A percentile compares a stretch with the other conserved stretches of the same genome.
These are phyloP conservation scores for Dioctria rufipes DNA, from an alignment of 2,888 invertebrate genomes.

Conservation along the genomic window DNA sequence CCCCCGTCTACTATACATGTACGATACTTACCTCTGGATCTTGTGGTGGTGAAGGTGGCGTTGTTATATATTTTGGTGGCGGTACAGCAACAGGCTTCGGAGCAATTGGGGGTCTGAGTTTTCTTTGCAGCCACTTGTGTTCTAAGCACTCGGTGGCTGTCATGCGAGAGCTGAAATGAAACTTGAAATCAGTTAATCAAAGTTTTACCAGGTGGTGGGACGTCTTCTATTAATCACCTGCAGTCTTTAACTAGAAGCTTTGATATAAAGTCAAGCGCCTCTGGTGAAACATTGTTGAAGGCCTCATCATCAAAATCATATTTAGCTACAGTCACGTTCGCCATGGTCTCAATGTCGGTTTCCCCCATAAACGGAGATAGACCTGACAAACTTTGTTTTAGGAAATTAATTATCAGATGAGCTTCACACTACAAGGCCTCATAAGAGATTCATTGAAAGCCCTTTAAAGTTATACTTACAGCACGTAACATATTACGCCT, in stretches of 20 bases:
- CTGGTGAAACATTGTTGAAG: conserved; percentile 93
- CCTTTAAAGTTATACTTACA: conserved; percentile 81
- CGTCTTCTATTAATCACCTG: conserved; percentile 78
- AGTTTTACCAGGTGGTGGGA: conserved; percentile 58
- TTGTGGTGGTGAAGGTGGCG: conserved; percentile 65
- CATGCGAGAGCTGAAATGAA: conserved; percentile 82
- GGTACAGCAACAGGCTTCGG: conserved; percentile 65
- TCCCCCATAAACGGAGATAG: conserved; percentile 99
- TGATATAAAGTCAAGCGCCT: conserved; percentile 96
- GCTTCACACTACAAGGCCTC: conserved; percentile 35
- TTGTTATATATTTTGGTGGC: conserved; percentile 66
- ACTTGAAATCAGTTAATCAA: conserved; percentile 55
- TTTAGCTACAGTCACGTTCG: conserved; percentile 97
- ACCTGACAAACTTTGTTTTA: conserved; percentile 84
- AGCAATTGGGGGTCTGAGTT: conserved; percentile 64
- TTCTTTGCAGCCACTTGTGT: conserved; percentile 86
- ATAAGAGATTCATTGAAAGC: conserved; percentile 25
- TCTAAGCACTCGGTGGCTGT: conserved; percentile 87
- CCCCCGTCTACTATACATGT: not conserved
- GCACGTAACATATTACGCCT: conserved; percentile 97
- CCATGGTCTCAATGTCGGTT: conserved; percentile 97
- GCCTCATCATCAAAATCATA: conserved; percentile 99
- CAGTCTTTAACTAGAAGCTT: conserved; percentile 93
- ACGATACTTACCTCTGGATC: conserved; percentile 24
- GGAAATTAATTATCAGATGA: conserved; percentile 57